Conservation (phyloP, 2,888 invertebrate species). For the Aromia moschata region DNA sequence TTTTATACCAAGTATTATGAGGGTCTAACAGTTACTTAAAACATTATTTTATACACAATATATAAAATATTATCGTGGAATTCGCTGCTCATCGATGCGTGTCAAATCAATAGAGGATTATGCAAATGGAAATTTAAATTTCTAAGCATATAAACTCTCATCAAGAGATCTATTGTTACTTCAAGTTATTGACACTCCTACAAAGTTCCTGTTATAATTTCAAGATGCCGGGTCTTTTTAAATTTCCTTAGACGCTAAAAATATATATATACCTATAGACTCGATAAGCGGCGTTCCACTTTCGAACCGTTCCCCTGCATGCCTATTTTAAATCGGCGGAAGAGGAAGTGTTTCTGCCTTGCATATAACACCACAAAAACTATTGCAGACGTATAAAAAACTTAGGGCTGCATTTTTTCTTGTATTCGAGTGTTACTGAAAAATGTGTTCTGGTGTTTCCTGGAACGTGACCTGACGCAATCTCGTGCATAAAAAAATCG, state of each 20-base stretch:
- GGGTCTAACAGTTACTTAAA: background rate
- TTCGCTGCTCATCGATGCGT: constrained; percentile 13
- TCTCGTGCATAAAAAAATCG: no score
- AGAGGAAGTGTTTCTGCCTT: constrained; percentile 31
- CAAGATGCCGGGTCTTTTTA: constrained; percentile 30
- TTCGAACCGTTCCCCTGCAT: constrained; percentile 22
- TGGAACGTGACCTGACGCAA: constrained; percentile 16
- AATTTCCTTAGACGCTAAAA: constrained; percentile 23
- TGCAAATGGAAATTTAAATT: constrained; percentile 43
- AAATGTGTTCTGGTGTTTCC: constrained; percentile 11
- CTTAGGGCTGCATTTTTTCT: background rate
- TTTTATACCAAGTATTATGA: no score
- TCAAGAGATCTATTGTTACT: constrained; percentile 44
- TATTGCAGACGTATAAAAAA: constrained; percentile 4
- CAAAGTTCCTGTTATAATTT: constrained; percentile 40
- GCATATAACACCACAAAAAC: constrained; percentile 8
- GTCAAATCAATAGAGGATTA: constrained; percentile 31
- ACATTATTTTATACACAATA: background rate
- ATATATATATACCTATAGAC: constrained; percentile 13
- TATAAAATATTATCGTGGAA: background rate
- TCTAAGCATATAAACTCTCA: constrained; percentile 42
- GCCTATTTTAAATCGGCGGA: constrained; percentile 27
- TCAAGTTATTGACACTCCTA: constrained; percentile 37
- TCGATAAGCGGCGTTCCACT: constrained; percentile 34
- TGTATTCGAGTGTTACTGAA: constrained; percentile 3